Base-by-base conservation (phyloP, 2,797 vertebrate species). In the Pipistrellus nathusii region DNA sequence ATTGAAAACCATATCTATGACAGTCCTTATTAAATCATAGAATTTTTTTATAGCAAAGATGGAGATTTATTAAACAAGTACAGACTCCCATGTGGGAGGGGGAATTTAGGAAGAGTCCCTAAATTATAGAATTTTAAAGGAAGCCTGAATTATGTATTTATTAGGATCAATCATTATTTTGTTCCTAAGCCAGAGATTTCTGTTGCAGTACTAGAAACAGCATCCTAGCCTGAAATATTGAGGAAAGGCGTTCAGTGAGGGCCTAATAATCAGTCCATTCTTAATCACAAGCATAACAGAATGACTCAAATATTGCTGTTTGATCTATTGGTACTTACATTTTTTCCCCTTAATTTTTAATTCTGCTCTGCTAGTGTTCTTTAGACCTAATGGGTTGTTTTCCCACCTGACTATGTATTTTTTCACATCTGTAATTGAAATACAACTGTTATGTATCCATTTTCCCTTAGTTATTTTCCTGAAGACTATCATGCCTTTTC, bases 161-260 rank as follows among this genome's bases (percentile, higher is more conserved):
- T 83, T 83, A 87, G 25, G 57, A 48, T 90, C 68, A 85, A 44
- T 44, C 44, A 44, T 85, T 5, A 53, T 76, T 89, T 90, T 90
- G 44, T 87, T 77, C 6, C 38, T 55, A 78, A 77, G 21, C 32
- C 62, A 72, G 53, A 78, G 71, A 78, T 51, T 87, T 46, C 20
- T 82, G 57, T 69, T 66, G 38, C 20, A 32, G 0, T 71, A 35
- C 32, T 15, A 80, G n/a, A 87, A 84, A 77, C 12, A 87, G 30
- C 21, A 32, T 73, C 64, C 51, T 87, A 53, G 18, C 15, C 20
- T 85, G 62, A 86, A 57, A 53, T 66, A 41, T 41, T 82, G 51
- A 86, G n/a, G 41, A 38, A 48, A 88, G 57, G 78, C 30, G 30
- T 81, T 8, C 51, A 85, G 11, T 75, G 89, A 89, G 41, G 75